A percentile compares a stretch with the other conserved stretches of the same genome.
Conservation (phyloP, 2,797 vertebrate species). For the Malacoraja senta region DNA sequence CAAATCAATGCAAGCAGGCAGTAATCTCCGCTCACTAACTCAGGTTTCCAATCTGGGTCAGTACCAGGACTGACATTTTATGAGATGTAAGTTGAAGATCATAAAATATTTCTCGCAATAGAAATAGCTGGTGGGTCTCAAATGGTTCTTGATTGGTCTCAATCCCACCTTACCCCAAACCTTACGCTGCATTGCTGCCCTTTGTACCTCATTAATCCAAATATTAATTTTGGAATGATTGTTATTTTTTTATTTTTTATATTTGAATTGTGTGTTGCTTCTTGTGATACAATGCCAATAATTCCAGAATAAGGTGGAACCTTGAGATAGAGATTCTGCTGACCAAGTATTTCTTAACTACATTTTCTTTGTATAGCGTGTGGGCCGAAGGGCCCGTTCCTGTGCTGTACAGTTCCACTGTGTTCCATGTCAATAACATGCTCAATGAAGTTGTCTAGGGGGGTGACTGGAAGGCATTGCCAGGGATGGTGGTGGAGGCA, state of each 20-base stretch:
- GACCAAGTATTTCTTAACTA: too few relatives aligned
- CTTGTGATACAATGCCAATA: background rate
- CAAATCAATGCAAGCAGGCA: conserved; percentile 8
- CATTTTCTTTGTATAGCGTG: background rate
- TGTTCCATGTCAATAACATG: background rate
- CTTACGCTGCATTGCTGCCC: background rate
- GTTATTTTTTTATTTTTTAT: too few relatives aligned
- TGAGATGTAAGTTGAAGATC: background rate
- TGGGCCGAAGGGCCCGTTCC: too few relatives aligned
- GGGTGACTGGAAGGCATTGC: too few relatives aligned
- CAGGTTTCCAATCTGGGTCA: background rate
- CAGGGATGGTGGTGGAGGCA: too few relatives aligned
- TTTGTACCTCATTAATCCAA: background rate
- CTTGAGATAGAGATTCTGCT: background rate
- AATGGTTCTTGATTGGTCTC: background rate
- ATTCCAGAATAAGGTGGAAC: background rate
- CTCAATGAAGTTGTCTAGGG: background rate
- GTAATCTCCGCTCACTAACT: background rate
- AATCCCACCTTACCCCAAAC: background rate
- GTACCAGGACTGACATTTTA: background rate
- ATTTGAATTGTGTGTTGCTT: background rate
- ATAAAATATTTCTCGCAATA: background rate
- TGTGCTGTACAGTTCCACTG: too few relatives aligned
- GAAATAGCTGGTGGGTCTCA: background rate
- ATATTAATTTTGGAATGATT: background rate